Conservation (phyloP, 2,888 invertebrate genomes). For the Halocaridina rubra region DNA sequence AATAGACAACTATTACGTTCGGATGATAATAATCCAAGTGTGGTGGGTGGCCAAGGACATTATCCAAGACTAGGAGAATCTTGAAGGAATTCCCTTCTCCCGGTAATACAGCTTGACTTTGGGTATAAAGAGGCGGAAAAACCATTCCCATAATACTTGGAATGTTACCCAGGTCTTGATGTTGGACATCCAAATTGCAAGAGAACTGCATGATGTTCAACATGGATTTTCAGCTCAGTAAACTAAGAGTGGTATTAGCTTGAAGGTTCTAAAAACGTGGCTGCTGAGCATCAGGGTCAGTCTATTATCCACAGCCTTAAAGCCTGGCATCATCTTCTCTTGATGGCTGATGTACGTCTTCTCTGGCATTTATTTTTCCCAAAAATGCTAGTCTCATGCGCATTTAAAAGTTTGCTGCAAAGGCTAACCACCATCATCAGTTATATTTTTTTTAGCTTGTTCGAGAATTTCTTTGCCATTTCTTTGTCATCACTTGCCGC, state of each 20-base stretch:
- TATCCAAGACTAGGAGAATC: not conserved
- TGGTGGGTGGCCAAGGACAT: not conserved
- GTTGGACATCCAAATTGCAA: not conserved
- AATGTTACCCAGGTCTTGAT: too few species aligned
- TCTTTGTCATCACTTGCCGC: too few species aligned
- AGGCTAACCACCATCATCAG: too few species aligned
- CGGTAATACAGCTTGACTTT: too few species aligned
- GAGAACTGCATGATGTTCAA: not conserved
- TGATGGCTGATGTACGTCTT: not conserved
- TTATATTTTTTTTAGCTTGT: too few species aligned
- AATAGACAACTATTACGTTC: not conserved
- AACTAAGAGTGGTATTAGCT: not conserved
- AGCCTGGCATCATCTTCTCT: not conserved
- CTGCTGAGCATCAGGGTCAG: not conserved
- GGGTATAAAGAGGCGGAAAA: too few species aligned
- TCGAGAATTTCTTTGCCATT: too few species aligned
- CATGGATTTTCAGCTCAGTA: not conserved
- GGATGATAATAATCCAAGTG: not conserved
- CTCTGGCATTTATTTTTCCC: not conserved
- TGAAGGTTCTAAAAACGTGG: too few species aligned
- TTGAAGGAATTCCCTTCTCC: not conserved
- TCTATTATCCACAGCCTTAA: not conserved
- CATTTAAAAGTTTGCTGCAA: too few species aligned
- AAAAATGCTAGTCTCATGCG: too few species aligned
- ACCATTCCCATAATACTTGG: too few species aligned